Evolutionary conservation across 2,888 invertebrate genomes (phyloP).

Genomic region (Drosophila nr. perissopoda): DNA sequence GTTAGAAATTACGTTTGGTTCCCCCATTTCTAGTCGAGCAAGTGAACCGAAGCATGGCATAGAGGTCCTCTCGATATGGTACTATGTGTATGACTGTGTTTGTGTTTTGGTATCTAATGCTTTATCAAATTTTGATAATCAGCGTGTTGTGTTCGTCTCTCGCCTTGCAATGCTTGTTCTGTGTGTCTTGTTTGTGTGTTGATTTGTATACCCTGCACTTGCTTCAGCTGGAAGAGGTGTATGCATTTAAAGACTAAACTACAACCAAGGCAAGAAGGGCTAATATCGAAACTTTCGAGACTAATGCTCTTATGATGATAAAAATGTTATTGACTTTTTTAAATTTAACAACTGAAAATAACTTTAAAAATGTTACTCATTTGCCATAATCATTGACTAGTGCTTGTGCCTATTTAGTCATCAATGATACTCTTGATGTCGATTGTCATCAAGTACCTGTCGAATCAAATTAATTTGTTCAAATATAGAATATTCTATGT

Average conservation of each 20-base stretch:
- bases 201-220: conserved; percentile 50
- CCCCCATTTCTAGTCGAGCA: conserved; percentile 38
- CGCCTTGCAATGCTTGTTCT: conserved; percentile 55
- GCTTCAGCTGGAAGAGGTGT: neutral
- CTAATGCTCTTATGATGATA: neutral
- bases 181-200: conserved; percentile 58
- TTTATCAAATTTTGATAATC: conserved; percentile 78
- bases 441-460: neutral
- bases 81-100: conserved; percentile 26
- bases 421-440: neutral
- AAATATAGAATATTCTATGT: neutral
- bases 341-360: neutral
- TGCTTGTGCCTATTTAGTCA: neutral
- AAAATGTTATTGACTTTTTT: neutral
- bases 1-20: conserved; percentile 62
- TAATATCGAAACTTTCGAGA: neutral
- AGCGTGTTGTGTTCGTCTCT: conserved; percentile 61
- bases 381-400: neutral
- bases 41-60: conserved; percentile 64
- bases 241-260: neutral
- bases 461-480: neutral
- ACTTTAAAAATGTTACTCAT: neutral
- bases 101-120: conserved; percentile 62
- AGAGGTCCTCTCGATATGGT: conserved; percentile 40
- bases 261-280: neutral